Conservation (phyloP, 2,888 invertebrate species). For the Hipparchia sbordonii region DNA sequence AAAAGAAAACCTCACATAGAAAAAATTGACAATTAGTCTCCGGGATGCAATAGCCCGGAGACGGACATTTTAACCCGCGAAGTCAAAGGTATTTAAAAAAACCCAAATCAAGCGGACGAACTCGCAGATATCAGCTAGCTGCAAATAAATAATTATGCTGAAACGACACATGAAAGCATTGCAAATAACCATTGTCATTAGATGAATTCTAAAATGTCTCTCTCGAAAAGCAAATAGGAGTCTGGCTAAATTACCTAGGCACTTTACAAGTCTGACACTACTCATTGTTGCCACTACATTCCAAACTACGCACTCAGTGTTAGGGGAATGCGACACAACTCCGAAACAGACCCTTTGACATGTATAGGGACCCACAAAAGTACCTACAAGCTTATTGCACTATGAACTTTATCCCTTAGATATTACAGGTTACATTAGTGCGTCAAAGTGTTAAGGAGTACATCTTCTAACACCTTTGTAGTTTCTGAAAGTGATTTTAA, state of each 20-base stretch:
- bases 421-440: constrained; percentile 20
- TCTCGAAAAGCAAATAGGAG: background rate
- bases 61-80: too few relatives aligned
- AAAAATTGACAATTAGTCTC: too few relatives aligned
- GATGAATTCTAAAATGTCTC: constrained; percentile 9
- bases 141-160: background rate
- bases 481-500: constrained; percentile 37
- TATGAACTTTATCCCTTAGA: constrained; percentile 18
- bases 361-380: constrained; percentile 21
- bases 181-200: background rate
- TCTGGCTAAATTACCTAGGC: constrained; percentile 28
- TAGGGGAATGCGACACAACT: constrained; percentile 34
- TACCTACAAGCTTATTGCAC: constrained; percentile 16
- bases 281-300: constrained; percentile 32
- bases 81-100: too few relatives aligned
- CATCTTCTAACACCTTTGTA: constrained; percentile 33
- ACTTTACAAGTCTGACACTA: constrained; percentile 25
- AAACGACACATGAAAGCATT: background rate
- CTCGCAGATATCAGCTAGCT: too few relatives aligned
- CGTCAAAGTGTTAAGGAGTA: constrained; percentile 4
- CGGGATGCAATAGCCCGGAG: too few relatives aligned
- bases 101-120: too few relatives aligned
- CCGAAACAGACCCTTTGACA: constrained; percentile 33
- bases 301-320: constrained; percentile 37
- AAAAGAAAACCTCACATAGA: too few relatives aligned